Conservation (phyloP, 2,797 vertebrate species). For the Paramormyrops hopkinsi region DNA sequence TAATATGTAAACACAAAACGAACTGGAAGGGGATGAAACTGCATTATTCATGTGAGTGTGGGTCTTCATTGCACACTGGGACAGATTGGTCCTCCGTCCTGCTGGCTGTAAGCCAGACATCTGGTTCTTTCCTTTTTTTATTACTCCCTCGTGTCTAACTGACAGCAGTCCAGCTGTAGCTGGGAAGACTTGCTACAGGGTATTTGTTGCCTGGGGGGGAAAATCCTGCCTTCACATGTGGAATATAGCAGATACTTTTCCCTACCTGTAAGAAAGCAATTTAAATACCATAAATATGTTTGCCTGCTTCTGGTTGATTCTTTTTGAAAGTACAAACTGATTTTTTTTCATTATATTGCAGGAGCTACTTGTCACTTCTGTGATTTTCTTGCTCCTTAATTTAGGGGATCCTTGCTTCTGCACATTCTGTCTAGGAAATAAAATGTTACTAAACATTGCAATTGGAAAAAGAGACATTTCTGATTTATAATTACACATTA, state of each 20-base stretch:
- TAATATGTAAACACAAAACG: slow-evolving; percentile 32
- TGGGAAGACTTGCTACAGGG: slow-evolving; percentile 18
- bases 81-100: slow-evolving; percentile 32
- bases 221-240: slow-evolving; percentile 19
- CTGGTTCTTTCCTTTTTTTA: slow-evolving; percentile 9
- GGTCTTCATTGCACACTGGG: slow-evolving; percentile 5
- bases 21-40: slow-evolving; percentile 27
- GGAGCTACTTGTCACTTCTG: background rate
- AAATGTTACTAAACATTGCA: background rate
- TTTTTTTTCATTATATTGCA: background rate
- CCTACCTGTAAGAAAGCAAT: slow-evolving; percentile 1
- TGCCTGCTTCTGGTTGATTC: background rate
- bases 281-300: background rate
- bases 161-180: slow-evolving; percentile 17
- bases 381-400: background rate
- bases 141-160: background rate
- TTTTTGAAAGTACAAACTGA: background rate
- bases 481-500: background rate
- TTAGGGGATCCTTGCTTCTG: background rate
- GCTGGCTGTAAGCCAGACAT: slow-evolving; percentile 26
- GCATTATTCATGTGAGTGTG: slow-evolving; percentile 37
- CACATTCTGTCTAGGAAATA: background rate
- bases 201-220: slow-evolving; percentile 15
- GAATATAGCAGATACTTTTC: background rate
- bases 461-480: background rate